A percentile compares a stretch with the other conserved stretches of the same genome.
These are phyloP conservation scores for Ichneumoninae sp. DNA, from an alignment of 2,888 invertebrate species.

Conservation along the genomic window DNA sequence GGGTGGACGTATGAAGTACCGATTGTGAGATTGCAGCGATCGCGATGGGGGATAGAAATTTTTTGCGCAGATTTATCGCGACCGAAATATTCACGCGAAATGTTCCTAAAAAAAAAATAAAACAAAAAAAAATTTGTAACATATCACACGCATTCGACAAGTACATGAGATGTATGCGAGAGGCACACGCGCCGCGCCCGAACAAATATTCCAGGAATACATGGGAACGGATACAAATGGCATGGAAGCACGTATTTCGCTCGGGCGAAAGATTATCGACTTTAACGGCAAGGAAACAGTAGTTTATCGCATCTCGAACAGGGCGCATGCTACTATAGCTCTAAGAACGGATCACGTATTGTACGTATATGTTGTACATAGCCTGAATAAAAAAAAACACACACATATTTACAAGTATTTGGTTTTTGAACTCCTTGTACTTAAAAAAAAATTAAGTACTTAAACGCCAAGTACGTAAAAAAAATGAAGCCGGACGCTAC, in stretches of 20 bases:
- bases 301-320: constrained; percentile 74
- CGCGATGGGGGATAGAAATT: constrained; percentile 30
- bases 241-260: constrained; percentile 38
- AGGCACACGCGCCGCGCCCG: constrained; percentile 45
- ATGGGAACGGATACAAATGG: constrained; percentile 31
- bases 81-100: constrained; percentile 79
- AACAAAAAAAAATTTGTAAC: constrained; percentile 79
- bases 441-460: too few species aligned
- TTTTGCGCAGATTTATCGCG: constrained; percentile 77
- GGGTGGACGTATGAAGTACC: constrained; percentile 6
- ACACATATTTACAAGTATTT: constrained; percentile 81
- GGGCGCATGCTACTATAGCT: constrained; percentile 75
- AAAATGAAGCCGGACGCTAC: too few species aligned
- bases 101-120: constrained; percentile 77
- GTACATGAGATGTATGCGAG: constrained; percentile 61
- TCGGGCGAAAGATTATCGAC: constrained; percentile 46
- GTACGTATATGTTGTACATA: constrained; percentile 84
- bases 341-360: constrained; percentile 83
- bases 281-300: constrained; percentile 21
- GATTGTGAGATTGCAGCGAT: constrained; percentile 39
- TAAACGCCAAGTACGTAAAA: too few species aligned
- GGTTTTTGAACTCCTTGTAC: not conserved
- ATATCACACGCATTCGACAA: constrained; percentile 78
- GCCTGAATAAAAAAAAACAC: constrained; percentile 81
- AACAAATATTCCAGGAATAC: constrained; percentile 51